Evolutionary conservation across 2,888 invertebrate species (phyloP).

Genomic region (Drosophila monieri): DNA sequence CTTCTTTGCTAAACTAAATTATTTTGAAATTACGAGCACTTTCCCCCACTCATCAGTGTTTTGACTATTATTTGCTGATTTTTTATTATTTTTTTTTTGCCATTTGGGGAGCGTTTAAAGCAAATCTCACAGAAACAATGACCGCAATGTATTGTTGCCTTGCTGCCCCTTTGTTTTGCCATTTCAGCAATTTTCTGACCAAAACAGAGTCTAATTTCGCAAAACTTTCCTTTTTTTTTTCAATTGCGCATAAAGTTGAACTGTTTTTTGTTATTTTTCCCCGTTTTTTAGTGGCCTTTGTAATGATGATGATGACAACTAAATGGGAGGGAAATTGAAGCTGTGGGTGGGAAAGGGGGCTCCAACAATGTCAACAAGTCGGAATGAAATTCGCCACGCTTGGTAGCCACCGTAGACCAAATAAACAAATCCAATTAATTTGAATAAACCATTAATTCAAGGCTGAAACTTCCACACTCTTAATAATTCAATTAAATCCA

Average conservation of each 20-base stretch:
- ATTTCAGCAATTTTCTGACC: constrained; percentile 37
- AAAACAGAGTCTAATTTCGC: constrained; percentile 50
- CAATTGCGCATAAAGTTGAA: constrained; percentile 47
- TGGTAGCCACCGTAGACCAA: constrained; percentile 32
- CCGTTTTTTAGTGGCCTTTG: constrained; percentile 24
- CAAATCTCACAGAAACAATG: constrained; percentile 48
- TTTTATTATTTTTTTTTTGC: constrained; percentile 17
- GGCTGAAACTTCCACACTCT: constrained; percentile 37
- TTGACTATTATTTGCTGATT: constrained; percentile 20
- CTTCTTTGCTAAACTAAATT: constrained; percentile 18
- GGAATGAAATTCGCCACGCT: constrained; percentile 34
- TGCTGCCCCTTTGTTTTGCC: constrained; percentile 34
- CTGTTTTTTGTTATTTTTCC: constrained; percentile 35
- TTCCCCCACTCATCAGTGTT: constrained; percentile 26
- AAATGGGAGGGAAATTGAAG: constrained; percentile 26
- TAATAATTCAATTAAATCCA: constrained; percentile 13
- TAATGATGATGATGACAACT: constrained; percentile 39
- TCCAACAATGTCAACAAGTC: constrained; percentile 36
- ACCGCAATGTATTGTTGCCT: constrained; percentile 44
- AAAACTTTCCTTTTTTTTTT: constrained; percentile 65
- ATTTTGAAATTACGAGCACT: constrained; percentile 35
- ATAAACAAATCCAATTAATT: constrained; percentile 44
- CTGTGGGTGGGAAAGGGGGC: not conserved
- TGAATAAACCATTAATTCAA: constrained; percentile 59
- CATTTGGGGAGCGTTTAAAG: constrained; percentile 24